phyloP scores from a whole-genome alignment of 2,888 invertebrate species.

The Rhopalosiphum nymphaeae region DNA sequence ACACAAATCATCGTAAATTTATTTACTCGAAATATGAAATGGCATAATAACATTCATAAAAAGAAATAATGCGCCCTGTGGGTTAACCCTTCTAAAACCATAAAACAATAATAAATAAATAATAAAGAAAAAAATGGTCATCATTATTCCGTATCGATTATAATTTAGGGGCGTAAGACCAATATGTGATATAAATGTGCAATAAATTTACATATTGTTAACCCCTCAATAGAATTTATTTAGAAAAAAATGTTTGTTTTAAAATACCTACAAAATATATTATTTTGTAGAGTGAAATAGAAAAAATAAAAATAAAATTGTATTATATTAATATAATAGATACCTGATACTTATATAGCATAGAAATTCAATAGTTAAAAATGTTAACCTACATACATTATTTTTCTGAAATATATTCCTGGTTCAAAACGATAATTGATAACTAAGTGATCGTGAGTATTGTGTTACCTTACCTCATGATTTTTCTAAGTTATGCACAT shows the following conservation, averaged over 20 bases:
- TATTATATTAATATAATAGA: background rate
- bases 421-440: background rate
- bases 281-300: background rate
- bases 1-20: background rate
- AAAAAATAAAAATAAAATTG: no score
- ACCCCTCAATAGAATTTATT: background rate
- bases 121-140: background rate
- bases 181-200: background rate
- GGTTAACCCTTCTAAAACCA: background rate
- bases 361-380: background rate
- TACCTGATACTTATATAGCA: background rate
- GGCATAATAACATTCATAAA: background rate
- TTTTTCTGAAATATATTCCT: background rate
- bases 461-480: background rate
- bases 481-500: background rate
- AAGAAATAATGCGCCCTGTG: background rate
- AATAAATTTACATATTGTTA: background rate
- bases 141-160: background rate
- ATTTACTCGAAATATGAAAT: background rate
- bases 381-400: background rate
- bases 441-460: background rate
- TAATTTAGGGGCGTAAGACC: background rate
- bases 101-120: background rate
- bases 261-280: background rate
- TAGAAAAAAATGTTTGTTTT: background rate